Evolutionary conservation across 2,113 vertebrate species (phyloP).

Genomic region (Pelodiscus sinensis): DNA sequence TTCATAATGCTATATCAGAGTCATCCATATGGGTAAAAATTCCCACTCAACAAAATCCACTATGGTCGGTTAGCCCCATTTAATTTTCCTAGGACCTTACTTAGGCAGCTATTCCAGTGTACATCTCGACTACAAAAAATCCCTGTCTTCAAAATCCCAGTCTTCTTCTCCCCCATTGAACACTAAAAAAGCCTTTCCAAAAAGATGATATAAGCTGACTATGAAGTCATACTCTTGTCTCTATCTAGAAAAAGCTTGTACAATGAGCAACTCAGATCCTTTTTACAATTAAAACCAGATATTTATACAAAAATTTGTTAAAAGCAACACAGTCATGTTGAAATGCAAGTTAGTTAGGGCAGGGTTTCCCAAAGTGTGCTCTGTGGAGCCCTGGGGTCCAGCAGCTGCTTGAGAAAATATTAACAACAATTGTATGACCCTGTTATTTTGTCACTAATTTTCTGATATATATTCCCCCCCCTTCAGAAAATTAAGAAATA

Average conservation of each 20-base stretch:
- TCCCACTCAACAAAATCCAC: neutral
- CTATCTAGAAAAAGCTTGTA: neutral
- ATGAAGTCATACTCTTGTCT: neutral
- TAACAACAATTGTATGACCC: no score
- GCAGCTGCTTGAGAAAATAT: no score
- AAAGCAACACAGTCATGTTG: neutral
- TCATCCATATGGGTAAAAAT: rapidly evolving
- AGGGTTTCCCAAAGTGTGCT: no score
- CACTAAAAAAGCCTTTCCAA: neutral
- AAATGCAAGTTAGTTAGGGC: neutral
- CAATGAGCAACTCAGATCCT: neutral
- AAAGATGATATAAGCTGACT: neutral
- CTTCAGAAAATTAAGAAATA: no score
- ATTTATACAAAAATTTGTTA: rapidly evolving
- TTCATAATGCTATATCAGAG: neutral
- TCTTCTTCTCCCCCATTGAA: neutral
- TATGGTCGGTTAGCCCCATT: rapidly evolving
- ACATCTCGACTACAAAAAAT: neutral
- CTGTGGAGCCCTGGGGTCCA: no score
- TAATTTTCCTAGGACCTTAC: rapidly evolving
- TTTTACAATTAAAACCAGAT: neutral
- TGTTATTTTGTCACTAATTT: no score
- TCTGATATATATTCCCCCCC: no score
- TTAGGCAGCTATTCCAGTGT: neutral
- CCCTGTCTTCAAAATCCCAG: neutral